Conservation (phyloP, 1,140 invertebrate species). For the Centruroides sculpturatus region DNA sequence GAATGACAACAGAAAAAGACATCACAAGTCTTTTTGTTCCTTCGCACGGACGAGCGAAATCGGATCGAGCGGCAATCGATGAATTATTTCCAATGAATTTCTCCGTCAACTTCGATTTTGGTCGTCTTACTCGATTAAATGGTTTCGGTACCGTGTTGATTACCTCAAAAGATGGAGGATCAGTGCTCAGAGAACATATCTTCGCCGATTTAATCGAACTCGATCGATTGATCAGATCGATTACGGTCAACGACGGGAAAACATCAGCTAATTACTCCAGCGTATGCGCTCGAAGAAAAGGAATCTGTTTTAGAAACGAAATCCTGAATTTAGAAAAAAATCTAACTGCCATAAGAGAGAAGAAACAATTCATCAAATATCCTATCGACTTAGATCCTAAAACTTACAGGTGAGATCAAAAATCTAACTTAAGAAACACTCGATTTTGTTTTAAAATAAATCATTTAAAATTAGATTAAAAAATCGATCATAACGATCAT, state of each 20-base stretch:
- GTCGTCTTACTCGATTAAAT: constrained; percentile 61
- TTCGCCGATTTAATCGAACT: constrained; percentile 60
- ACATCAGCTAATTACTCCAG: constrained; percentile 40
- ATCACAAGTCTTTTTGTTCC: constrained; percentile 83
- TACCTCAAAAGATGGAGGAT: constrained; percentile 60
- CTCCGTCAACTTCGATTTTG: constrained; percentile 14
- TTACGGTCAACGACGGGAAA: constrained; percentile 36
- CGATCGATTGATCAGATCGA: constrained; percentile 57
- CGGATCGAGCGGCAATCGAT: constrained; percentile 62
- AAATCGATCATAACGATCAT: too few relatives aligned
- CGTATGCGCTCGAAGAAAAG: constrained; percentile 66
- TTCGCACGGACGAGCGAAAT: constrained; percentile 50
- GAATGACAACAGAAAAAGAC: constrained; percentile 72
- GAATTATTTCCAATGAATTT: constrained; percentile 15
- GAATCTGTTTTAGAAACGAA: constrained; percentile 66
- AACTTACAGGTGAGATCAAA: constrained; percentile 44
- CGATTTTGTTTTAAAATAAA: too few relatives aligned
- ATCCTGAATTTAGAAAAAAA: constrained; percentile 65
- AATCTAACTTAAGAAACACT: too few relatives aligned
- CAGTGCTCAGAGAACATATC: constrained; percentile 55
- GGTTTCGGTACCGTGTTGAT: constrained; percentile 72
- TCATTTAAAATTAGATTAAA: too few relatives aligned
- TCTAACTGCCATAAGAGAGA: constrained; percentile 57
- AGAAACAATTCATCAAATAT: constrained; percentile 62
- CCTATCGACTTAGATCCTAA: constrained; percentile 73